Evolutionary conservation across 2,113 vertebrate genomes (phyloP).

Genomic region (Etheostoma cragini): DNA sequence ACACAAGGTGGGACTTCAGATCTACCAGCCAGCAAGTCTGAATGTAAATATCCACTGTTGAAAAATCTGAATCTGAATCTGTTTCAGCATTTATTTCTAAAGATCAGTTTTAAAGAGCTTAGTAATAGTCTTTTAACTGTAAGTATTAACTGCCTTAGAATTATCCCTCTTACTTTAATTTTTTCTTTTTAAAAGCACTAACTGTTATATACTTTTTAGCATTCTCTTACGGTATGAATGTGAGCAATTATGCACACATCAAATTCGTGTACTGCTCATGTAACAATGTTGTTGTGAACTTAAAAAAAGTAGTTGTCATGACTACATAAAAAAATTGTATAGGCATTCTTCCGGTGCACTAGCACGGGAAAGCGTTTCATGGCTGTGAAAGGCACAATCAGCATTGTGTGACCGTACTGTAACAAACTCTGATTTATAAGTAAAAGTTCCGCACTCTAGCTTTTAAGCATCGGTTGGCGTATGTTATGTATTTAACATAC

Average conservation of each 20-base stretch:
- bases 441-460: too few species aligned
- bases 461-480: not conserved
- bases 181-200: not conserved
- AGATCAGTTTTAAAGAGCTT: not conserved
- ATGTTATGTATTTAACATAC: not conserved
- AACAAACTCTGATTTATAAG: too few species aligned
- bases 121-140: not conserved
- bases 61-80: slow-evolving; percentile 13
- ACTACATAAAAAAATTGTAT: too few species aligned
- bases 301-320: too few species aligned
- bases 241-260: too few species aligned
- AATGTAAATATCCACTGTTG: slow-evolving; percentile 7
- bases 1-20: slow-evolving; percentile 29
- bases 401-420: too few species aligned
- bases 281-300: too few species aligned
- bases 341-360: too few species aligned
- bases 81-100: slow-evolving; percentile 4
- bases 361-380: too few species aligned
- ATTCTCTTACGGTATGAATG: not conserved
- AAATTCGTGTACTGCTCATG: too few species aligned
- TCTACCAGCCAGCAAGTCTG: slow-evolving; percentile 15
- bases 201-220: not conserved
- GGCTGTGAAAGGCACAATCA: too few species aligned
- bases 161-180: not conserved
- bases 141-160: not conserved